A percentile compares a stretch with the other conserved stretches of the same genome.
Evolutionary conservation across 2,888 invertebrate species (phyloP).

Genomic region (Homarus gammarus): DNA sequence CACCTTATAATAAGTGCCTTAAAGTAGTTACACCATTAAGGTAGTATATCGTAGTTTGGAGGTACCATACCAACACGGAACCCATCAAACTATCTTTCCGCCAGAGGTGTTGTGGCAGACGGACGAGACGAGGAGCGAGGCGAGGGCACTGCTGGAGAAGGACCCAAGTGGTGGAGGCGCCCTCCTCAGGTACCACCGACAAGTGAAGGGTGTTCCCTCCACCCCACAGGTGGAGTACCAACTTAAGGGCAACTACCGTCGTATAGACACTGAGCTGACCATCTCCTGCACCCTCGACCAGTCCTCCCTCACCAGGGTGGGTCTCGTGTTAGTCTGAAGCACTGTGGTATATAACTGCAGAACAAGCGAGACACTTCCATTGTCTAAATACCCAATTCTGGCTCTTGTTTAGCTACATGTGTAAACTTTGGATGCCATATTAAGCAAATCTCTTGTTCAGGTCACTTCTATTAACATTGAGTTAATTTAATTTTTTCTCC

Average conservation of each 20-base stretch:
- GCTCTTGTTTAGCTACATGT: background rate
- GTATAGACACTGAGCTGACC: slow-evolving; percentile 59
- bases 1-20: too few species aligned
- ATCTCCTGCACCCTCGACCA: slow-evolving; percentile 59
- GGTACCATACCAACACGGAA: too few species aligned
- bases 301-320: slow-evolving; percentile 51
- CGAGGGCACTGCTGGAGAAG: slow-evolving; percentile 34
- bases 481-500: too few species aligned
- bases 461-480: too few species aligned
- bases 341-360: background rate
- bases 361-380: background rate
- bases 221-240: slow-evolving; percentile 57
- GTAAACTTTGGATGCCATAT: too few species aligned
- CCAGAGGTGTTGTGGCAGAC: slow-evolving; percentile 57
- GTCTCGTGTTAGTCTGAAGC: too few species aligned
- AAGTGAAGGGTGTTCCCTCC: slow-evolving; percentile 43
- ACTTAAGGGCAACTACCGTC: slow-evolving; percentile 57
- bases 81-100: too few species aligned
- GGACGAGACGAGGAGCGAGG: slow-evolving; percentile 53
- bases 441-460: too few species aligned
- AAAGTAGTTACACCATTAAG: too few species aligned
- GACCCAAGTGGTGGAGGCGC: slow-evolving; percentile 44
- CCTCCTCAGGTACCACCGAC: slow-evolving; percentile 31
- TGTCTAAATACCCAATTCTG: background rate
- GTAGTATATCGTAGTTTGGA: too few species aligned